Evolutionary conservation across 2,888 invertebrate species (phyloP).

Genomic region (Prenolepis imparis): DNA sequence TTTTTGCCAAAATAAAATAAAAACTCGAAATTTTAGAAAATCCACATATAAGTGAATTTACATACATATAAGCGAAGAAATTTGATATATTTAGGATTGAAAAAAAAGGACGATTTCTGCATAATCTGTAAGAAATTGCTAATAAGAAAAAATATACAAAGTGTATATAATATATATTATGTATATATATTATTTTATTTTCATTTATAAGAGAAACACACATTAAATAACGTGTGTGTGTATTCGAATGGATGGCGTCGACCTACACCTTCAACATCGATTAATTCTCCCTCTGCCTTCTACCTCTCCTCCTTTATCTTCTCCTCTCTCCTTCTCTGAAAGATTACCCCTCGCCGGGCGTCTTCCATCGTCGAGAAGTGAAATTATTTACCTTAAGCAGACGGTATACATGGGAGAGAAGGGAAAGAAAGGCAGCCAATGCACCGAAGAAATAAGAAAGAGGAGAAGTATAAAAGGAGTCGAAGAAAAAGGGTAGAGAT

Average conservation of each 20-base stretch:
- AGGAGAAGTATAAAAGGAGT: background rate
- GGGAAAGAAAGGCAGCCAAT: background rate
- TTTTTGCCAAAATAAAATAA: background rate
- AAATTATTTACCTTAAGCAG: constrained; percentile 69
- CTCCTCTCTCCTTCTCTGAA: background rate
- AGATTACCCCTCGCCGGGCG: constrained; percentile 38
- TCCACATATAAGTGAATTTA: background rate
- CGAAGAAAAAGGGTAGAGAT: background rate
- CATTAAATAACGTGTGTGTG: constrained; percentile 53
- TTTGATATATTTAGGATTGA: background rate
- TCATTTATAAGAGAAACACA: background rate
- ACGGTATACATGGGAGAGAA: constrained; percentile 58
- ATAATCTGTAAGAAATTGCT: too few relatives aligned
- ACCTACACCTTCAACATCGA: constrained; percentile 67
- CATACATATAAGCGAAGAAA: background rate
- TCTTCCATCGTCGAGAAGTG: constrained; percentile 56
- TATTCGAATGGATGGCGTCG: constrained; percentile 49
- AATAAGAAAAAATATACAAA: too few relatives aligned
- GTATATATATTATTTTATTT: background rate
- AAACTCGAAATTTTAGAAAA: background rate
- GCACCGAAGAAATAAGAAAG: background rate
- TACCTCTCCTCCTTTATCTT: background rate
- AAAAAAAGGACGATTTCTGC: too few relatives aligned
- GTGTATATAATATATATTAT: too few relatives aligned
- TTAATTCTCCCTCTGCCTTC: constrained; percentile 58